A percentile compares a stretch with the other conserved stretches of the same genome.
phyloP scores from a whole-genome alignment of 2,888 invertebrate genomes.

The Biston stratarius region DNA sequence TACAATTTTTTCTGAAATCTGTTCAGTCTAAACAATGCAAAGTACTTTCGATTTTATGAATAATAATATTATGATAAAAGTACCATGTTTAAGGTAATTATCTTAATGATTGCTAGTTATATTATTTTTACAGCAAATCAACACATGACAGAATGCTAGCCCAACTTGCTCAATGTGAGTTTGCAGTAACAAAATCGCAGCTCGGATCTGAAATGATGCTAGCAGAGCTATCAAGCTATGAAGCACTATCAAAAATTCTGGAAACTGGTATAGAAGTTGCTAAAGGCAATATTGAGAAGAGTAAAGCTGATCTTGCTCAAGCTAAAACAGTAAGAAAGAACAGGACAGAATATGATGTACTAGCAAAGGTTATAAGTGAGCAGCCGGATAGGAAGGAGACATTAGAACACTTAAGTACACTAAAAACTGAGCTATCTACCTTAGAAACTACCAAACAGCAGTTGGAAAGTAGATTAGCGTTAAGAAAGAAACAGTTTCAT shows the following conservation, averaged over 20 bases:
- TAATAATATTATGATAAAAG: not conserved
- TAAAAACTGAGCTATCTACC: conserved; percentile 90
- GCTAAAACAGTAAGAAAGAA: conserved; percentile 96
- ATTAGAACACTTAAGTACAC: conserved; percentile 88
- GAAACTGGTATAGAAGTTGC: conserved; percentile 93
- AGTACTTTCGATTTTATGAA: no score
- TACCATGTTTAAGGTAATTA: not conserved
- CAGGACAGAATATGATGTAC: conserved; percentile 96
- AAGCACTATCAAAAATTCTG: conserved; percentile 91
- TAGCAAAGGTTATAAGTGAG: conserved; percentile 95
- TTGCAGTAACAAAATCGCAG: conserved; percentile 94
- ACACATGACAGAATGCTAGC: conserved; percentile 93
- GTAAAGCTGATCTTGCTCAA: conserved; percentile 92
- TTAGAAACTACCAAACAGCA: conserved; percentile 90
- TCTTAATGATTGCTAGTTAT: not conserved
- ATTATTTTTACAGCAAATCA: conserved; percentile 83
- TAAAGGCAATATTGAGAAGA: conserved; percentile 92
- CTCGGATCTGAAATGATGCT: conserved; percentile 93
- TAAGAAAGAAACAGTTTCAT: conserved; percentile 95
- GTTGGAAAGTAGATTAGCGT: conserved; percentile 91
- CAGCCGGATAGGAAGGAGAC: conserved; percentile 96
- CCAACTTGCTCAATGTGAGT: conserved; percentile 95
- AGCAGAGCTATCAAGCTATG: conserved; percentile 94
- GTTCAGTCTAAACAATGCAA: no score
- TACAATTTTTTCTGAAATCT: no score